Evolutionary conservation across 2,113 vertebrate species (phyloP).

Genomic region (Polyodon spathula): DNA sequence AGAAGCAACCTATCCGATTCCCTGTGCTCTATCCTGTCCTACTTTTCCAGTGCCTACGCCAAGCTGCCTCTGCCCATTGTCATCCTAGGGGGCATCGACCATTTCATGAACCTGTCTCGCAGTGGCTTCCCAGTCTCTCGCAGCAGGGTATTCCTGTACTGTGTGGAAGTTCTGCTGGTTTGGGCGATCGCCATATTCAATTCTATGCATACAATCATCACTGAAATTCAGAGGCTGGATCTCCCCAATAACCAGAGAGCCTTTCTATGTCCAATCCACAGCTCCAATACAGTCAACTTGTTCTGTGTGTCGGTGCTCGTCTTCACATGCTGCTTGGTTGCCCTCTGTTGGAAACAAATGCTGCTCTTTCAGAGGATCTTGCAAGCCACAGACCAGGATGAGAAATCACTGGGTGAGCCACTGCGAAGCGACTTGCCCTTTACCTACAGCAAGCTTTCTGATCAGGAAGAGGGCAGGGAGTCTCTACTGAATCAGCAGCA

Average conservation of each 20-base stretch:
- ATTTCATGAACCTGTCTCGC: slow-evolving; percentile 8
- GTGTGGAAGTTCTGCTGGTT: slow-evolving; percentile 18
- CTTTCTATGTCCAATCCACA: slow-evolving; percentile 34
- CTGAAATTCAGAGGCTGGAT: slow-evolving; percentile 10
- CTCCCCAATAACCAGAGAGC: background rate
- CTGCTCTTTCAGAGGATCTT: slow-evolving; percentile 23
- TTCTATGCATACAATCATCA: slow-evolving; percentile 13
- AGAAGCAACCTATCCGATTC: background rate
- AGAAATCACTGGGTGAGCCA: slow-evolving; percentile 5
- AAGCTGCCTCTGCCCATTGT: slow-evolving; percentile 43
- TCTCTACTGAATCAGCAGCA: background rate
- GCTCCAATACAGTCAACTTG: slow-evolving; percentile 18
- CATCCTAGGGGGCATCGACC: slow-evolving; percentile 36
- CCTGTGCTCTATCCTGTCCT: slow-evolving; percentile 36
- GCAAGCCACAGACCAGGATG: slow-evolving; percentile 12
- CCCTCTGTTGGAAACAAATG: slow-evolving; percentile 32
- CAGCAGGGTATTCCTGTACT: slow-evolving; percentile 23
- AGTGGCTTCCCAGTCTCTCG: accelerated
- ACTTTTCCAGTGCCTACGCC: slow-evolving; percentile 35
- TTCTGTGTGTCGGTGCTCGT: slow-evolving; percentile 21
- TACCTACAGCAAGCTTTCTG: background rate
- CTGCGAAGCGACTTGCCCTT: slow-evolving; percentile 26
- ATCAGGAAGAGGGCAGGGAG: background rate
- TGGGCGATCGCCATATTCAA: slow-evolving; percentile 34
- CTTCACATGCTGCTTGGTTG: slow-evolving; percentile 5